Percentiles rank a stretch among this genome's conserved stretches.
Conservation (phyloP, 2,888 invertebrate species). For the Tigriopus californicus region DNA sequence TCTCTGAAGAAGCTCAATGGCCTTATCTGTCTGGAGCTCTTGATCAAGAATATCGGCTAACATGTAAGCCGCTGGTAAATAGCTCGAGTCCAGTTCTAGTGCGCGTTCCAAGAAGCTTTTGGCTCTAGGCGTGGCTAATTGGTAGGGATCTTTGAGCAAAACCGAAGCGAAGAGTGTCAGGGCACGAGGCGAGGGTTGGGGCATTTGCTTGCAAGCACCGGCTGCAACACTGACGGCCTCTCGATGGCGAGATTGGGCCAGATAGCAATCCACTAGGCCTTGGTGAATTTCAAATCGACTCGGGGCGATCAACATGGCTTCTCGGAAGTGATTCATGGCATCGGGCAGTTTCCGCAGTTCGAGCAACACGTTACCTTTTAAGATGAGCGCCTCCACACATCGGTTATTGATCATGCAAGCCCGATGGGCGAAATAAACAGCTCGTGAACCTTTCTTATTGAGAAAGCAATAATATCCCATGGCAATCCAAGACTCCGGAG, state of each 20-base stretch:
- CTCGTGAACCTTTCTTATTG: slow-evolving; percentile 43
- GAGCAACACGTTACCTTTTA: slow-evolving; percentile 47
- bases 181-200: slow-evolving; percentile 44
- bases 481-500: slow-evolving; percentile 51
- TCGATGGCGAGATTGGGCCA: slow-evolving; percentile 43
- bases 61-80: slow-evolving; percentile 49
- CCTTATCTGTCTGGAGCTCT: slow-evolving; percentile 42
- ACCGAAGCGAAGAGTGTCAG: slow-evolving; percentile 55
- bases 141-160: slow-evolving; percentile 41
- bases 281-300: slow-evolving; percentile 47
- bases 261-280: slow-evolving; percentile 54
- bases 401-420: slow-evolving; percentile 43
- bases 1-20: slow-evolving; percentile 44
- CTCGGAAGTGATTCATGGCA: slow-evolving; percentile 43
- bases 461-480: slow-evolving; percentile 49
- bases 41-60: slow-evolving; percentile 48
- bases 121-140: slow-evolving; percentile 34
- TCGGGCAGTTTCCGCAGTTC: slow-evolving; percentile 46
- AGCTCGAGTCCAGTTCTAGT: slow-evolving; percentile 46
- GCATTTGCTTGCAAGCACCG: slow-evolving; percentile 48
- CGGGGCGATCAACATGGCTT: slow-evolving; percentile 41
- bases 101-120: slow-evolving; percentile 51
- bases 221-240: slow-evolving; percentile 54
- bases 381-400: slow-evolving; percentile 49
- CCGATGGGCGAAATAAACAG: slow-evolving; percentile 52